Evolutionary conservation across 2,888 invertebrate species (phyloP).

Genomic region (Brachyopa scutellaris): DNA sequence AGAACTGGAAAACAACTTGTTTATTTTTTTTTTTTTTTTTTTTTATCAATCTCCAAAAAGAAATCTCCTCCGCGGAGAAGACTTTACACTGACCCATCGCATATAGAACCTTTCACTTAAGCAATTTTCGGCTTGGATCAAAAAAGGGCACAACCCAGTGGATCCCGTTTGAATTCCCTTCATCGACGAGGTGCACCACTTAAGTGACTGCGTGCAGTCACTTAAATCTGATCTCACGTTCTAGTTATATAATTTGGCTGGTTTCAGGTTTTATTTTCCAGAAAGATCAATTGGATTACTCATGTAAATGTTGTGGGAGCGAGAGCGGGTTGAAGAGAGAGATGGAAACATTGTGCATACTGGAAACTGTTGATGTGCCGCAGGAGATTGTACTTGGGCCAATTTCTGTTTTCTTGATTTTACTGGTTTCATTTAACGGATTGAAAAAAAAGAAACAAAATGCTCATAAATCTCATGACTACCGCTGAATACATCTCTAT

Average conservation of each 20-base stretch:
- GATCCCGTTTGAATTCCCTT: conserved; percentile 27
- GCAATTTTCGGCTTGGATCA: conserved; percentile 53
- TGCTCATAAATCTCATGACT: conserved; percentile 36
- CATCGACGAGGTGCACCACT: conserved; percentile 16
- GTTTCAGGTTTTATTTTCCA: conserved; percentile 39
- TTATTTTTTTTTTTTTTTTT: too few relatives aligned
- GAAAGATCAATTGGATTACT: conserved; percentile 64
- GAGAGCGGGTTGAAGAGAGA: conserved; percentile 9
- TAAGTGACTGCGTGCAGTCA: conserved; percentile 64
- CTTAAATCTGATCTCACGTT: conserved; percentile 68
- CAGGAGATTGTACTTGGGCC: conserved; percentile 35
- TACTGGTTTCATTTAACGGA: conserved; percentile 3
- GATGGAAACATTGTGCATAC: conserved; percentile 19
- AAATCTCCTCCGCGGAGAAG: conserved; percentile 33
- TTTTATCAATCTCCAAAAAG: conserved; percentile 39
- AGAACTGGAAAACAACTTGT: conserved; percentile 2
- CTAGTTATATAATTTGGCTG: conserved; percentile 66
- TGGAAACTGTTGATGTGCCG: conserved; percentile 36
- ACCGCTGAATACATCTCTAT: conserved; percentile 1
- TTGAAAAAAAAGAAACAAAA: too few relatives aligned
- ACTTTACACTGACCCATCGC: conserved; percentile 11
- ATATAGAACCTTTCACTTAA: conserved; percentile 66
- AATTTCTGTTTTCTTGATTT: conserved; percentile 1
- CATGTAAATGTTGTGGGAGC: conserved; percentile 50
- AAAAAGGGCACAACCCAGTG: conserved; percentile 43